Base-by-base conservation (phyloP, 2,888 invertebrate species). In the Zootermopsis nevadensis region DNA sequence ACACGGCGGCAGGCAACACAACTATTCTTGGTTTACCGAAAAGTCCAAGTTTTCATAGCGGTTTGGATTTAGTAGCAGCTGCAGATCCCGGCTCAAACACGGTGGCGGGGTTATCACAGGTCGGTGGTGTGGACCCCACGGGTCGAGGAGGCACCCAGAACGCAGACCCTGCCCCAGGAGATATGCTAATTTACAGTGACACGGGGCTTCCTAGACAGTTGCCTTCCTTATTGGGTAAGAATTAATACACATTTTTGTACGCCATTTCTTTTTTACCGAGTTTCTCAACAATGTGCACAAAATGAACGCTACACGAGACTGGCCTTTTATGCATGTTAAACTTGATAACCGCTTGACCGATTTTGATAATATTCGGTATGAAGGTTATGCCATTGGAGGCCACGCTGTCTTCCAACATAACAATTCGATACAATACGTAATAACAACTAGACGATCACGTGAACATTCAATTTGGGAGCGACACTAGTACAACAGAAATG, bases 21-120 rank as follows among this genome's bases (percentile, higher is more conserved):
- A 82, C 42, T 33, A 92, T 92, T 87, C 91, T 94, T 89, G 95
- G 96, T 86, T 94, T 96, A 88, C 96, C 96, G 87, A 96, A 96
- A 90, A 96, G 96, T 87, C 96, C 96, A 86, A 96, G 96, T 89
- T 96, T 96, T 90, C 96, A 96, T 90, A 95, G 95, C 90, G 96
- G 96, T 84, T 92, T 96, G 87, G 96, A 96, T 89, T 93, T 95
- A 88, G 94, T 95, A 87, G 95, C 95, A 85, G 93, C 92, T 87
- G 77, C 35, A 55, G 80, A 76, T 33, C 82, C 81, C 33, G 60
- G 35, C n/a, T 27, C 42, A 0, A 67, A 48, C 82, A 79, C 83
- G n/a, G 77, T 83, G 83, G 83, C 83, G 79, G 79, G 79, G 35
- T 66, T 79, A n/a, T 66, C 55, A 27, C 79, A 79, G 33, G 38